Conservation (phyloP, 2,797 vertebrate species). For the Gobio occitaniae region DNA sequence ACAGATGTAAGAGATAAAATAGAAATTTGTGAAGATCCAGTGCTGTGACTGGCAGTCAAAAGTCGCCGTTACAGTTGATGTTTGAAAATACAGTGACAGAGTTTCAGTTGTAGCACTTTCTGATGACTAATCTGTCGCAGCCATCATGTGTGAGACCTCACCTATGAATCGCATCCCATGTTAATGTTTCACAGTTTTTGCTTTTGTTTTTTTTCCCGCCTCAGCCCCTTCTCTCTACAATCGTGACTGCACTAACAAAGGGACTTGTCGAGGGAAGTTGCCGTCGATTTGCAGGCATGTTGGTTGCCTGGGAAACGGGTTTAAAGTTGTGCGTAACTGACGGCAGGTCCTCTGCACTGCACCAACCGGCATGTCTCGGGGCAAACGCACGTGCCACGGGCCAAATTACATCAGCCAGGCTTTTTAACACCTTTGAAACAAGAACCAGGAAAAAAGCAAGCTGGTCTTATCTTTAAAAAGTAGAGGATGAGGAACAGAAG, state of each 20-base stretch:
- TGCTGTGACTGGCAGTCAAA: slow-evolving; percentile 1
- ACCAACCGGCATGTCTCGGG: slow-evolving; percentile 68
- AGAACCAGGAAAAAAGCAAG: neutral
- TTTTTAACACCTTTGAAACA: slow-evolving; percentile 25
- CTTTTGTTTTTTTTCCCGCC: slow-evolving; percentile 32
- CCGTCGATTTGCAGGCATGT: slow-evolving; percentile 82
- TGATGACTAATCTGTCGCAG: slow-evolving; percentile 43
- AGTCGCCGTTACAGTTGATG: neutral
- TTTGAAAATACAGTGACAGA: slow-evolving; percentile 34
- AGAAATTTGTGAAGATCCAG: neutral
- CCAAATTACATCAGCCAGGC: slow-evolving; percentile 41
- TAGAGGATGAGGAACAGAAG: neutral
- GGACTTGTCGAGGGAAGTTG: slow-evolving; percentile 80
- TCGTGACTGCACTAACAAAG: slow-evolving; percentile 84
- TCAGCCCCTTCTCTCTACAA: slow-evolving; percentile 68
- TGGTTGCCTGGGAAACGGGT: slow-evolving; percentile 83
- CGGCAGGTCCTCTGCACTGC: slow-evolving; percentile 81
- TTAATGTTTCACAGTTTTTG: slow-evolving; percentile 43
- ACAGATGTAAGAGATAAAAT: neutral
- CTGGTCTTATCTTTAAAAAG: neutral
- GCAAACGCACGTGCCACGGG: slow-evolving; percentile 46
- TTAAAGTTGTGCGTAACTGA: slow-evolving; percentile 79
- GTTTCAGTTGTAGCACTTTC: slow-evolving; percentile 23
- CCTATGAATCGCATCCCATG: slow-evolving; percentile 39
- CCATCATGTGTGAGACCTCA: slow-evolving; percentile 26